phyloP scores from a whole-genome alignment of 2,888 invertebrate genomes.

The Sarcophaga subvicina region DNA sequence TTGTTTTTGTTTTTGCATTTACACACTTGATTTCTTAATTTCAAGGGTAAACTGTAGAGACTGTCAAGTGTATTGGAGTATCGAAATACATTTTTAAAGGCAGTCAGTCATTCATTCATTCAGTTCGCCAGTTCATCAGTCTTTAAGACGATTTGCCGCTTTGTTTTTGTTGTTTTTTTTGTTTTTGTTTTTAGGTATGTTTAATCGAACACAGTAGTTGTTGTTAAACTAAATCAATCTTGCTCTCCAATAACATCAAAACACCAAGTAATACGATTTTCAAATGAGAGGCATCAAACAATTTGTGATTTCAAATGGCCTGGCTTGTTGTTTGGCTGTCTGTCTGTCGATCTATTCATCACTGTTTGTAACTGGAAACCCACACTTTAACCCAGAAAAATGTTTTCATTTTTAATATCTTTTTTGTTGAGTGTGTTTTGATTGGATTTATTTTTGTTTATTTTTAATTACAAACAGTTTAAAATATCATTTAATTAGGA shows the following conservation, averaged over 20 bases:
- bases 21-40: constrained; percentile 66
- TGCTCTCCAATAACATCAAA: neutral
- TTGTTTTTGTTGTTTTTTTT: no score
- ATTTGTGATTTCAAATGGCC: neutral
- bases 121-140: neutral
- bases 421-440: no score
- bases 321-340: neutral
- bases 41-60: constrained; percentile 65
- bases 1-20: constrained; percentile 32
- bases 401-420: neutral
- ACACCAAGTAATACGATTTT: neutral
- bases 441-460: neutral
- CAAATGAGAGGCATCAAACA: neutral
- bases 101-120: neutral
- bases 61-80: constrained; percentile 59
- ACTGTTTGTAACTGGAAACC: constrained; percentile 31
- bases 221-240: constrained; percentile 34
- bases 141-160: no score
- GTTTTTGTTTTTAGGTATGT: no score
- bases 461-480: neutral
- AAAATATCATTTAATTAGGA: neutral
- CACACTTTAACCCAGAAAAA: constrained; percentile 58
- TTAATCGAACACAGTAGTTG: constrained; percentile 7
- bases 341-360: neutral
- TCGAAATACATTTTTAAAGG: constrained; percentile 35